These are phyloP conservation scores for Oceanodroma tethys DNA, from an alignment of 2,113 vertebrate species.

Conservation along the genomic window DNA sequence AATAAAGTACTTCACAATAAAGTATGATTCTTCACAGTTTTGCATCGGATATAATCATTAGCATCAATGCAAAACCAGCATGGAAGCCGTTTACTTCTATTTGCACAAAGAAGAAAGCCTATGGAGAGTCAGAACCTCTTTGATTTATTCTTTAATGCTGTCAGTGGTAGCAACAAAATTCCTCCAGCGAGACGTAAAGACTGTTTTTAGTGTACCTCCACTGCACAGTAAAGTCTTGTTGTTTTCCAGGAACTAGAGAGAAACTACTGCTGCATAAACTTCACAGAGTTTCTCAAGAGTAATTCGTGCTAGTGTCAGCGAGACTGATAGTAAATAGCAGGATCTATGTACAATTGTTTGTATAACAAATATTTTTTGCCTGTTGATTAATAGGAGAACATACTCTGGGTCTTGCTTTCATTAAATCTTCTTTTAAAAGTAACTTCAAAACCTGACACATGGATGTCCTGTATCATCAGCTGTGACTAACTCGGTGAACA, in stretches of 20 bases:
- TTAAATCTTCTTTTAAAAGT: neutral
- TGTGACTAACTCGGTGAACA: neutral
- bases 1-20: neutral
- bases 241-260: neutral
- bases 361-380: neutral
- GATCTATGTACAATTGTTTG: neutral
- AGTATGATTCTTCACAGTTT: neutral
- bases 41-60: neutral
- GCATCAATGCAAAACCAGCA: neutral
- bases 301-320: neutral
- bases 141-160: neutral
- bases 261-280: neutral
- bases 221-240: neutral
- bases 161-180: neutral
- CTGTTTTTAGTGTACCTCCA: neutral
- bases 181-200: neutral
- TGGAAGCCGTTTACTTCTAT: neutral
- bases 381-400: neutral
- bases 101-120: neutral
- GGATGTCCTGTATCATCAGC: neutral
- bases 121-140: neutral
- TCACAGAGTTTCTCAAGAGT: neutral
- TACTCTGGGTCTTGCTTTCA: neutral
- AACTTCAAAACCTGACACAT: neutral
- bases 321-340: neutral